These are phyloP conservation scores for Lepidotrigona ventralis DNA, from an alignment of 1,140 invertebrate species.

Conservation along the genomic window DNA sequence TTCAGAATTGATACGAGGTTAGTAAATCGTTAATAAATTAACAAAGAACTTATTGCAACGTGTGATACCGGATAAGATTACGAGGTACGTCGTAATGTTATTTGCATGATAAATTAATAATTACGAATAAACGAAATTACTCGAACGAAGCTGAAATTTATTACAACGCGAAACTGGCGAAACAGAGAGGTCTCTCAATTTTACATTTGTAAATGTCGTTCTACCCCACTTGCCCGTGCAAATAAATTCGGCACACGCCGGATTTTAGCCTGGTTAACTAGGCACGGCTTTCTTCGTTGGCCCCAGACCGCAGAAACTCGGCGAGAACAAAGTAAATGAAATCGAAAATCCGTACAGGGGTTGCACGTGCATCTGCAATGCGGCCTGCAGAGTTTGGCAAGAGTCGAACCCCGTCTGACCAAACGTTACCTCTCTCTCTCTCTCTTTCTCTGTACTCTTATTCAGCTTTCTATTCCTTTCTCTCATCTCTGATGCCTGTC, in stretches of 20 bases:
- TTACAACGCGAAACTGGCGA: too few species aligned
- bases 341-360: slow-evolving; percentile 55
- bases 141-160: too few species aligned
- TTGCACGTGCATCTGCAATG: slow-evolving; percentile 72
- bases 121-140: too few species aligned
- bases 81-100: too few species aligned
- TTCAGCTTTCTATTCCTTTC: not conserved
- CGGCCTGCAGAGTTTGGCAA: slow-evolving; percentile 65
- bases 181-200: not conserved
- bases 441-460: not conserved
- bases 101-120: too few species aligned
- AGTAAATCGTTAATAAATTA: too few species aligned
- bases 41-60: too few species aligned
- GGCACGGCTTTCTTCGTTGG: too few species aligned
- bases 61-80: too few species aligned
- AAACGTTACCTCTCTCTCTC: slow-evolving; percentile 1
- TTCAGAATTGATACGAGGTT: too few species aligned
- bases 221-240: not conserved
- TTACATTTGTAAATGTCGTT: not conserved
- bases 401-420: slow-evolving; percentile 35
- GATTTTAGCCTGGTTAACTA: not conserved
- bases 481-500: not conserved
- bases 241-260: not conserved
- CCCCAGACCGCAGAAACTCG: not conserved
- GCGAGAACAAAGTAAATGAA: slow-evolving; percentile 55